These are phyloP conservation scores for Popillia japonica DNA, from an alignment of 1,140 invertebrate genomes.

Conservation along the genomic window DNA sequence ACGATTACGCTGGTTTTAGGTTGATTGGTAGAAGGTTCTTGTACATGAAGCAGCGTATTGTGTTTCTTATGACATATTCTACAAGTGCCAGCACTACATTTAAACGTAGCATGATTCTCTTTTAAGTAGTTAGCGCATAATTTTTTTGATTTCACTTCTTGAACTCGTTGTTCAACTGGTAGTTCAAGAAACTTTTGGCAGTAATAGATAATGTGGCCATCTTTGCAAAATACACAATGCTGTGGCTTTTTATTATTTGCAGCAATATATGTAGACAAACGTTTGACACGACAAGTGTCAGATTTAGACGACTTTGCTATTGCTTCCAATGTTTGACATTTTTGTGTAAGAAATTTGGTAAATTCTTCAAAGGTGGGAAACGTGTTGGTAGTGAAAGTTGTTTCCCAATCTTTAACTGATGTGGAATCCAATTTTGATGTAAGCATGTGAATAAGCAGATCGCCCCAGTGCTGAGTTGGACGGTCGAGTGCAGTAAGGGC, in stretches of 20 bases:
- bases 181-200: slow-evolving; percentile 19
- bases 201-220: background rate
- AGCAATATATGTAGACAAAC: background rate
- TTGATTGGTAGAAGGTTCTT: background rate
- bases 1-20: background rate
- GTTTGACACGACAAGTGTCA: background rate
- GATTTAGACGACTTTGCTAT: background rate
- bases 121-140: slow-evolving; percentile 24
- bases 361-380: slow-evolving; percentile 42
- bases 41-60: slow-evolving; percentile 3
- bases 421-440: slow-evolving; percentile 52
- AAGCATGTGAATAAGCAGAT: slow-evolving; percentile 52
- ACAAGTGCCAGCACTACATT: background rate
- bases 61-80: slow-evolving; percentile 32
- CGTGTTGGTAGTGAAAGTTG: slow-evolving; percentile 23
- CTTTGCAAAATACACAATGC: background rate
- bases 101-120: background rate
- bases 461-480: slow-evolving; percentile 50
- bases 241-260: background rate
- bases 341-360: slow-evolving; percentile 48
- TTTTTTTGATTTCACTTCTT: background rate
- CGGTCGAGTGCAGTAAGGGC: background rate
- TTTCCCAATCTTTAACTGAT: slow-evolving; percentile 55
- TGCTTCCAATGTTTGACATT: slow-evolving; percentile 51
- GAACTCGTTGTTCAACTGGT: background rate